Conservation (phyloP, 2,797 vertebrate species). For the Tokudaia tokunoshimensis region DNA sequence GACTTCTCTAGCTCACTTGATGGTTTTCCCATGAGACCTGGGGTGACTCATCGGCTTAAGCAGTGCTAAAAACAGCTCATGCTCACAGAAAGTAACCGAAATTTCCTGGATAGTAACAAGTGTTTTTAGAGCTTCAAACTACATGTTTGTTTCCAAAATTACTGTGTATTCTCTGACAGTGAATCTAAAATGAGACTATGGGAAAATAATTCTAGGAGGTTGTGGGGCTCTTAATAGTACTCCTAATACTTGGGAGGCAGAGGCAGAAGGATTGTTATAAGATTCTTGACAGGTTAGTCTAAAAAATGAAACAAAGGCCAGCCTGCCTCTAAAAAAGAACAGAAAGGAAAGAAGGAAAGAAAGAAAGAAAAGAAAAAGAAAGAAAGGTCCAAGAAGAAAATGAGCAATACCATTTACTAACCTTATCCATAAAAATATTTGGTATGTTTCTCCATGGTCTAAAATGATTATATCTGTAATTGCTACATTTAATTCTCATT, state of each 20-base stretch:
- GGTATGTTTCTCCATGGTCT: neutral
- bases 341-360: neutral
- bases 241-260: neutral
- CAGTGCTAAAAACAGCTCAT: neutral
- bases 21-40: neutral
- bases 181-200: neutral
- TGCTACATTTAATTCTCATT: conserved; percentile 20
- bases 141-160: conserved; percentile 42
- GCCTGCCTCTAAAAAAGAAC: neutral
- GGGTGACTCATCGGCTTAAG: neutral
- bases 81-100: neutral
- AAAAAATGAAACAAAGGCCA: neutral
- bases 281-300: neutral
- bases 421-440: neutral
- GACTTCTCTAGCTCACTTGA: neutral
- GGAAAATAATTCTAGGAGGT: neutral
- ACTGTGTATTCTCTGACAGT: neutral
- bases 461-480: neutral
- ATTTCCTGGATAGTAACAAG: neutral
- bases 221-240: neutral
- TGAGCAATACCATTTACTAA: neutral
- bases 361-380: neutral
- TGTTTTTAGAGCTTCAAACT: neutral
- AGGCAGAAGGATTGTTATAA: neutral
- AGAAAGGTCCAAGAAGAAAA: conserved; percentile 41